Percentiles rank a stretch among this genome's conserved stretches.
Conservation (phyloP, 2,888 invertebrate genomes). For the Microdon myrmicae region DNA sequence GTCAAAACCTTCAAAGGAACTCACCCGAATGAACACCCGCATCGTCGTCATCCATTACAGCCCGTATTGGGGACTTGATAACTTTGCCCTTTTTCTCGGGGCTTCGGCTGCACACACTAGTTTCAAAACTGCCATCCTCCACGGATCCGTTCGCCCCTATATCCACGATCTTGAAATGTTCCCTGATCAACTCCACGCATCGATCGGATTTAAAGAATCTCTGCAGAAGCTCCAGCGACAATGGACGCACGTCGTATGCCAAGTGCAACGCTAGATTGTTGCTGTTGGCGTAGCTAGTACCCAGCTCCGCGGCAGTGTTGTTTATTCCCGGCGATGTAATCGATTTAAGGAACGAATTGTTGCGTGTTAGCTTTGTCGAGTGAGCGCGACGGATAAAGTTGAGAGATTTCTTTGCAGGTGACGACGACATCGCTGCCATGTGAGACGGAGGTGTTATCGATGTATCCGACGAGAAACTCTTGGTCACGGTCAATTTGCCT, state of each 20-base stretch:
- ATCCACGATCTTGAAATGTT: constrained; percentile 64
- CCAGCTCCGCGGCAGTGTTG: constrained; percentile 15
- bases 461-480: constrained; percentile 54
- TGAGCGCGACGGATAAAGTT: constrained; percentile 78
- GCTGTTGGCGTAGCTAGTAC: constrained; percentile 27
- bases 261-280: constrained; percentile 56
- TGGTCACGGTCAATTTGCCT: constrained; percentile 48
- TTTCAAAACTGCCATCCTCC: constrained; percentile 66
- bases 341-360: constrained; percentile 73
- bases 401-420: constrained; percentile 70
- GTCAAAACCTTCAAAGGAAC: constrained; percentile 30
- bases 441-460: constrained; percentile 50
- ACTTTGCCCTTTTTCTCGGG: constrained; percentile 42
- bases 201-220: constrained; percentile 64
- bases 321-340: constrained; percentile 65
- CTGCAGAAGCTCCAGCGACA: constrained; percentile 63
- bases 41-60: constrained; percentile 67
- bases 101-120: constrained; percentile 20
- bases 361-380: constrained; percentile 77
- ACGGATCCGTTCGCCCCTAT: constrained; percentile 59
- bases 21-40: constrained; percentile 81
- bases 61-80: constrained; percentile 66
- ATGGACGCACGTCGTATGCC: constrained; percentile 63
- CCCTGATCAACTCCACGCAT: constrained; percentile 63
- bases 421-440: constrained; percentile 64